A percentile compares a stretch with the other conserved stretches of the same genome.
These are phyloP conservation scores for Epistrophe eligans DNA, from an alignment of 2,888 invertebrate species.

Conservation along the genomic window DNA sequence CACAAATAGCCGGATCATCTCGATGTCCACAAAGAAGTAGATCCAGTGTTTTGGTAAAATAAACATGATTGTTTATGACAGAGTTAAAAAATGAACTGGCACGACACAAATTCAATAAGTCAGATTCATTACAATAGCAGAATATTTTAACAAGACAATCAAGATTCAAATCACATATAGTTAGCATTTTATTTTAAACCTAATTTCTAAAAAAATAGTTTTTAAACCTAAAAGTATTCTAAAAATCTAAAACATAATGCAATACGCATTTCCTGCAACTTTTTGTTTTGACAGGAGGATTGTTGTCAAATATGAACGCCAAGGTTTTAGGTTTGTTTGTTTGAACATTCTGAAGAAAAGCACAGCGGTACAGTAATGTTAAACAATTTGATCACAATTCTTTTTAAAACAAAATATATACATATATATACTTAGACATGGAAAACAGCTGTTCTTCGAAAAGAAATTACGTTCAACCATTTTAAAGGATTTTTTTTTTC, in stretches of 20 bases:
- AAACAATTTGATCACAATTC: not conserved
- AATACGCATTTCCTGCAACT: not conserved
- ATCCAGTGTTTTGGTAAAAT: conserved; percentile 80
- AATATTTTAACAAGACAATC: conserved; percentile 85
- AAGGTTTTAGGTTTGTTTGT: not conserved
- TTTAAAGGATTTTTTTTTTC: no score
- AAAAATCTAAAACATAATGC: not conserved
- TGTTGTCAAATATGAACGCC: not conserved
- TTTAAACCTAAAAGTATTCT: conserved; percentile 5
- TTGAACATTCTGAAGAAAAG: not conserved
- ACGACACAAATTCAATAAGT: conserved; percentile 84
- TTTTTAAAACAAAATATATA: no score
- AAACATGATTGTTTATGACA: conserved; percentile 84
- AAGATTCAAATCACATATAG: conserved; percentile 80
- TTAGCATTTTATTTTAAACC: conserved; percentile 70
- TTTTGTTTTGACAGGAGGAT: conserved; percentile 1
- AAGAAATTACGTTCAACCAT: no score
- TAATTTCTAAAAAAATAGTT: not conserved
- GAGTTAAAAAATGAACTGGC: conserved; percentile 84
- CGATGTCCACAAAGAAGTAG: conserved; percentile 82
- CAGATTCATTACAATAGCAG: conserved; percentile 84
- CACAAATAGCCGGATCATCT: conserved; percentile 77
- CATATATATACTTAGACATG: no score
- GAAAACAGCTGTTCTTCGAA: no score
- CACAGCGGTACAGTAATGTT: not conserved